Conservation (phyloP, 1,140 invertebrate genomes). For the Pseudomyrmex sp. region DNA sequence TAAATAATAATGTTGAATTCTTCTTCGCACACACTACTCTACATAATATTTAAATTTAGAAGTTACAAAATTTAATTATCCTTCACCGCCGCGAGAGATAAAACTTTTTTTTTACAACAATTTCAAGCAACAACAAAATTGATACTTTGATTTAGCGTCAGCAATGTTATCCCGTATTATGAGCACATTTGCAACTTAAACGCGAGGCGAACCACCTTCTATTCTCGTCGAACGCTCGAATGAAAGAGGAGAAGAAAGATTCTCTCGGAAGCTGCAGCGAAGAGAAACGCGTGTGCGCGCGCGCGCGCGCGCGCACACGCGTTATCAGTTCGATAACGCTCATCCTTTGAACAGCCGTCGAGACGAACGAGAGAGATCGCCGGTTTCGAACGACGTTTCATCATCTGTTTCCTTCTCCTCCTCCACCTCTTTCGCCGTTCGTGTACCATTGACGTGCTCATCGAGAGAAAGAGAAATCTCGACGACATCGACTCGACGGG, state of each 20-base stretch:
- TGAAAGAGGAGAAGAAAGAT: conserved; percentile 55
- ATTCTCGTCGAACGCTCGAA: background rate
- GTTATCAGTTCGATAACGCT: conserved; percentile 75
- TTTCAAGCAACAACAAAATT: too few relatives aligned
- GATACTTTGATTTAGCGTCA: background rate
- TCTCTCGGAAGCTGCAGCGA: conserved; percentile 67
- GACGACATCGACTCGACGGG: background rate
- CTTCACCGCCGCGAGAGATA: too few relatives aligned
- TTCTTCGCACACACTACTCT: too few relatives aligned
- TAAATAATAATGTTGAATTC: too few relatives aligned
- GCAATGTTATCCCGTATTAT: background rate
- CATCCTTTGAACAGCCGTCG: conserved; percentile 77
- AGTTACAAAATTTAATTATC: too few relatives aligned
- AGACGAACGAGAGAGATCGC: conserved; percentile 57
- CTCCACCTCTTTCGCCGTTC: conserved; percentile 39
- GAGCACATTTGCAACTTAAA: background rate
- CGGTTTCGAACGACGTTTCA: conserved; percentile 68
- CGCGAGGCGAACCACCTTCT: background rate
- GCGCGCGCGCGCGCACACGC: conserved; percentile 19
- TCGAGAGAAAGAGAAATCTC: conserved; percentile 43
- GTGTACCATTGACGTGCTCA: conserved; percentile 44
- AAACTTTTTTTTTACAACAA: too few relatives aligned
- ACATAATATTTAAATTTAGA: too few relatives aligned
- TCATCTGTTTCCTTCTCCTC: conserved; percentile 65
- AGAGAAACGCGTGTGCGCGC: conserved; percentile 43